Base-by-base conservation (phyloP, 2,888 invertebrate genomes). In the Mesorhabditis sp. region DNA sequence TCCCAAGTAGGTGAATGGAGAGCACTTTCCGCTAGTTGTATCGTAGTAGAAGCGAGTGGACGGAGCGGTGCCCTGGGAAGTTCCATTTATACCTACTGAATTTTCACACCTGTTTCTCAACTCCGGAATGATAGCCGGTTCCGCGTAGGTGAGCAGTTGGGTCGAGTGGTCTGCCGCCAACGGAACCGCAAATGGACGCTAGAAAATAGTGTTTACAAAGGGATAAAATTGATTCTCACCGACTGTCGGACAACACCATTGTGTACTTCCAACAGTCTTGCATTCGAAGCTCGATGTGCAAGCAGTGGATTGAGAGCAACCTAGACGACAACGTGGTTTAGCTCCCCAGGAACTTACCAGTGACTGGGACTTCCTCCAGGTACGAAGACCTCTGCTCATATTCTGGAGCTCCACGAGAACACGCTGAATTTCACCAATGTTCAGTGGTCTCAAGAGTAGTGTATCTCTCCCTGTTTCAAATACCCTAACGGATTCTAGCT, bases 231-330 rank as follows among this genome's bases (percentile, higher is more conserved):
- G 13, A n/a, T 28, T 28, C 69, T 68, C 43, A 75, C 75, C 67
- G 4, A 78, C 79, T 4, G 78, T 67, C 4, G 81, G 81, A 69
- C 81, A 81, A 65, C 81, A 81, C 77, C 76, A 80, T 69, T 80
- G 80, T 7, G 77, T 70, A 43, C 77, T 76, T 61, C 80, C 80
- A 41, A 80, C 78, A 0, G 78, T 75, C 68, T 79, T 80, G 66
- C 79, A 80, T 50, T 80, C 81, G 63, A 71, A 78, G 64, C 78
- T 76, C 61, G 76, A 70, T 6, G 73, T 70, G 62, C 80, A 80
- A 4, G 78, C 50, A 45, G 72, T 72, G 4, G 74, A 68, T 69
- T 77, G 78, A n/a, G 76, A 70, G 67, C 80, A 80, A 15, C 79
- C 63, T 62, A 28, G 6, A 43, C n/a, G 45, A 66, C 4, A 4